phyloP scores from a whole-genome alignment of 2,113 vertebrate genomes.

The Amphilophus citrinellus region DNA sequence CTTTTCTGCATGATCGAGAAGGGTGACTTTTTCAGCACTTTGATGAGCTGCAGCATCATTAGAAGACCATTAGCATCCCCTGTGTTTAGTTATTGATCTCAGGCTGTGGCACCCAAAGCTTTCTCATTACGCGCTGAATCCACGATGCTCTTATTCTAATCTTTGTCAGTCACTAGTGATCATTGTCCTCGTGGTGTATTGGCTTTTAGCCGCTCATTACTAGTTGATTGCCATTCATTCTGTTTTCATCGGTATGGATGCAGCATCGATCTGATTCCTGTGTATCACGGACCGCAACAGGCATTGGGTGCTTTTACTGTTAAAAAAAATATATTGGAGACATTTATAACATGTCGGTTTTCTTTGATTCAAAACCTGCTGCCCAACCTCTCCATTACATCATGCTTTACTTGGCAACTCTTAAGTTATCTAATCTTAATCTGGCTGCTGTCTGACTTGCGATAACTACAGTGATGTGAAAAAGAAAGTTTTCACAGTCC shows the following conservation, averaged over 20 bases:
- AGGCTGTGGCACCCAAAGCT: background rate
- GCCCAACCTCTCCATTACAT: background rate
- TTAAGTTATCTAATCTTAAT: background rate
- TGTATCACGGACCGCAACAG: background rate
- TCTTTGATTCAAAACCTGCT: background rate
- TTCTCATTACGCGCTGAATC: constrained; percentile 16
- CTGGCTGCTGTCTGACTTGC: background rate
- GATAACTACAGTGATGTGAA: background rate
- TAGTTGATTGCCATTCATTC: constrained; percentile 24
- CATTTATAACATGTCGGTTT: constrained; percentile 7
- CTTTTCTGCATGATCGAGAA: background rate
- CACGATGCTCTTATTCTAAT: background rate
- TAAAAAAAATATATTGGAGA: background rate
- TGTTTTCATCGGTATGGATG: background rate
- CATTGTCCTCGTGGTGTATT: constrained; percentile 1
- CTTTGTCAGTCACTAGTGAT: constrained; percentile 34
- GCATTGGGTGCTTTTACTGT: background rate
- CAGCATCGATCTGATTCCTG: constrained; percentile 10
- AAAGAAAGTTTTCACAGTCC: constrained; percentile 4
- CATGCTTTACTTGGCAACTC: background rate
- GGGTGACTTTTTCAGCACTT: background rate
- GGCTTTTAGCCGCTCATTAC: constrained; percentile 12
- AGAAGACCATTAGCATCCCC: constrained; percentile 4
- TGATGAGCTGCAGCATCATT: constrained; percentile 18
- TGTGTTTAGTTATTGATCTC: constrained; percentile 47